phyloP scores from a whole-genome alignment of 2,888 invertebrate genomes.

The Siphonodentalium dalli region DNA sequence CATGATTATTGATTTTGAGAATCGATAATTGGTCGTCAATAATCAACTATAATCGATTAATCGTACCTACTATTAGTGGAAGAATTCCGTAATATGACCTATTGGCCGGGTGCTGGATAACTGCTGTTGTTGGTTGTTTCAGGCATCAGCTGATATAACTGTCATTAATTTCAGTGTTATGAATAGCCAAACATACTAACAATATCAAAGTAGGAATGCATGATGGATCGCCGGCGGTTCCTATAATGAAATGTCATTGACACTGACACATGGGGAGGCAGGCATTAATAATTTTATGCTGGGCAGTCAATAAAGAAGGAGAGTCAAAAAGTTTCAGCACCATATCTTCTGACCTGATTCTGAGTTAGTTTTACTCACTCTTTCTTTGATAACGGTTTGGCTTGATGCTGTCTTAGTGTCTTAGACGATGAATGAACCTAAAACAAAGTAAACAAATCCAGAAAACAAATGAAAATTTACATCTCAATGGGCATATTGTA shows the following conservation, averaged over 20 bases:
- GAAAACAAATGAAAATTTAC: not conserved
- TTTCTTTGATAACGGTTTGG: constrained; percentile 31
- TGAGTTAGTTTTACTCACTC: constrained; percentile 23
- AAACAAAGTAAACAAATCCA: constrained; percentile 15
- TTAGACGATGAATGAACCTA: constrained; percentile 45
- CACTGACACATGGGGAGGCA: not conserved
- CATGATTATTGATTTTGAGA: too few relatives aligned
- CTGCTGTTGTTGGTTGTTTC: too few relatives aligned
- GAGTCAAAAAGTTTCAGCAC: too few relatives aligned
- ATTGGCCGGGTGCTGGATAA: too few relatives aligned
- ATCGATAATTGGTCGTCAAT: too few relatives aligned
- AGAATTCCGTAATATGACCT: too few relatives aligned
- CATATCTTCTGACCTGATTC: not conserved
- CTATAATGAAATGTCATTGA: not conserved
- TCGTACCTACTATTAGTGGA: too few relatives aligned
- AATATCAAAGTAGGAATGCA: too few relatives aligned
- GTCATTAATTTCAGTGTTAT: not conserved
- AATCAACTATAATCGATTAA: too few relatives aligned
- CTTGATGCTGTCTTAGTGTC: constrained; percentile 38
- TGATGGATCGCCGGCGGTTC: not conserved
- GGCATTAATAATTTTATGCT: not conserved
- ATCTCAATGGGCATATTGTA: constrained; percentile 4
- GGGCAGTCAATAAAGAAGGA: too few relatives aligned
- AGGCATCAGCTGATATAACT: too few relatives aligned
- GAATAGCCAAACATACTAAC: too few relatives aligned